These are phyloP conservation scores for Leucophenga montana DNA, from an alignment of 2,888 invertebrate species.

Conservation along the genomic window DNA sequence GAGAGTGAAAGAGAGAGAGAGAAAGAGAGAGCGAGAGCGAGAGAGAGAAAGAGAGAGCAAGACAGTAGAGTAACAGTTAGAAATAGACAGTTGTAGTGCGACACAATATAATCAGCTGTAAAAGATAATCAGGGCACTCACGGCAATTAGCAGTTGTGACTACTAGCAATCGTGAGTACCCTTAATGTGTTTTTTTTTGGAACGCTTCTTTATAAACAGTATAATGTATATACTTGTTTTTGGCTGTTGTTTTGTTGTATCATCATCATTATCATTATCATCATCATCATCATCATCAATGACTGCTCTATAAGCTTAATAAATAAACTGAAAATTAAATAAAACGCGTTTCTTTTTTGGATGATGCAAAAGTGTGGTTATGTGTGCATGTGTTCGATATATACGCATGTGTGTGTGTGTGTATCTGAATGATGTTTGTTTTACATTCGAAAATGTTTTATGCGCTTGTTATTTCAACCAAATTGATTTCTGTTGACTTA, in stretches of 20 bases:
- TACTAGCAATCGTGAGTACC: background rate
- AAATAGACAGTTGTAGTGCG: too few species aligned
- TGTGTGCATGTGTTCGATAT: background rate
- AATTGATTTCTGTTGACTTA: slow-evolving; percentile 54
- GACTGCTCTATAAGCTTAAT: background rate
- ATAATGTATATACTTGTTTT: background rate
- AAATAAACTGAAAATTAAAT: background rate
- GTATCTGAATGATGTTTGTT: slow-evolving; percentile 37
- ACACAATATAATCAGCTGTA: too few species aligned
- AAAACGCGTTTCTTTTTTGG: background rate
- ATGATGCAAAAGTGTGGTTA: slow-evolving; percentile 29
- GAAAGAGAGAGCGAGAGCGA: background rate
- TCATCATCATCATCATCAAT: too few species aligned
- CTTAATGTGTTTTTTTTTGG: background rate
- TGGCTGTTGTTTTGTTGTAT: too few species aligned
- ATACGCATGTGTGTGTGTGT: slow-evolving; percentile 18
- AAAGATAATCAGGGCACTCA: background rate
- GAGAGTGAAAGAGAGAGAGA: background rate
- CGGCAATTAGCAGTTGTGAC: background rate
- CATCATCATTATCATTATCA: too few species aligned
- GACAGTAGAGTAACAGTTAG: too few species aligned
- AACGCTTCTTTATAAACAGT: background rate
- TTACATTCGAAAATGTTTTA: slow-evolving; percentile 36
- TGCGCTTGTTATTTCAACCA: slow-evolving; percentile 52
- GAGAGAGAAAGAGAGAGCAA: too few species aligned